Base-by-base conservation (phyloP, 2,113 vertebrate genomes). In the Daboia siamensis region DNA sequence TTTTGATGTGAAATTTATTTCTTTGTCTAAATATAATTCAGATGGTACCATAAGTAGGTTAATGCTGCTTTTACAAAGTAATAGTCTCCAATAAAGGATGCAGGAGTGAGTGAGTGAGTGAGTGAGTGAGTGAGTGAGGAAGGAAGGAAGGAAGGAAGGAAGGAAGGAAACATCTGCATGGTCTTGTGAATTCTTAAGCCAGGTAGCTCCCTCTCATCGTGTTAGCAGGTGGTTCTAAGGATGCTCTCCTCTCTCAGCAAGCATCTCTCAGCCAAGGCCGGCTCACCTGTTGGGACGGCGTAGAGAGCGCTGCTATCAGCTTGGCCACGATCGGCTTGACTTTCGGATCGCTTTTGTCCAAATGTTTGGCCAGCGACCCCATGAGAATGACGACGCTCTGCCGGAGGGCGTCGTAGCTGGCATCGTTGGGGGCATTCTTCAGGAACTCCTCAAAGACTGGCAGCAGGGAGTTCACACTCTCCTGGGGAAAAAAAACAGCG, bases 351-450 rank as follows among this genome's bases (percentile, higher is more conserved):
- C 96, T 99, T 96, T 99, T 99, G 95, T 99, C 99, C 97, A 99
- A 97, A 97, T 99, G 99, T 96, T 99, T 99, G 96, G 99, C 99
- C 95, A 99, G 97, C 11, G 99, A 99, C 88, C 99, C 99, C 99
- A 99, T 99, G 17, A 99, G 98, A 96, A 99, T 99, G 93, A 99
- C 99, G 93, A 99, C 99, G 0, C 99, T 99, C 97, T 99, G 99
- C 94, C 99, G 98, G 94, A 99, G 99, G 0, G 99, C 98, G 85
- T 99, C 99, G 0, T 99, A 99, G 96, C 98, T 99, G 95, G 99
- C 99, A 24, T 99, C 99, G 48, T 99, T 99, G 5, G 99, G 99
- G 0, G 99, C 99, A 1, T 98, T 97, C 97, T 99, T 99, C 93
- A 99, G 96, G 94, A 99, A 99, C 97, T 99, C 99, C 97, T 99